Evolutionary conservation across 1,140 invertebrate genomes (phyloP), one percentile per base, ranked within the genome.

Genomic region (Drosophila ironensis): DNA sequence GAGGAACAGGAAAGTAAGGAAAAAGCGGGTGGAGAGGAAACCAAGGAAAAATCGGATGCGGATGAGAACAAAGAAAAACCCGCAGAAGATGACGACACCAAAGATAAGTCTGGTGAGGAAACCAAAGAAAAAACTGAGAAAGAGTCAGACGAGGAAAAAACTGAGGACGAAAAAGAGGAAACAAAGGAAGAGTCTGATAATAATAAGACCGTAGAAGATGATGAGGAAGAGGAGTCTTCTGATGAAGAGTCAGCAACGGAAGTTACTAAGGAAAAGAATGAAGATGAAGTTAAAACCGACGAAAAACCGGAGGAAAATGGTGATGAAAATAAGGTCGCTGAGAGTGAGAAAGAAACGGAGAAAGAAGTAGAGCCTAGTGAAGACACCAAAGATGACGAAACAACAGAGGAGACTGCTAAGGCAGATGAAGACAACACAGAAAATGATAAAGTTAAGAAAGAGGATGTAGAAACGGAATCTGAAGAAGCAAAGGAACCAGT

Each of bases 211-310:
- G 33, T 3, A 17, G 35, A n/a, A 12, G 45, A 48, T 35, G 14
- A 56, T 33, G 11, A 12, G 19, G 33, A 50, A 50, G 22, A 66
- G n/a, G n/a, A n/a, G n/a, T n/a, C n/a, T n/a, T n/a, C n/a, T n/a
- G n/a, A n/a, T n/a, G n/a, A n/a, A n/a, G n/a, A n/a, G 14, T 14
- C 1, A 37, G 14, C 7, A 11, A 30, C 5, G 20, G 20, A 20
- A 2, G 25, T 46, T 6, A 25, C n/a, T 8, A 30, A 60, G 19
- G 38, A 47, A n/a, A 5, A 22, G 20, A 25, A n/a, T n/a, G n/a
- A n/a, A n/a, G n/a, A n/a, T n/a, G n/a, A n/a, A n/a, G n/a, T n/a
- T n/a, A n/a, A n/a, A n/a, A n/a, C n/a, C n/a, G n/a, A n/a, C n/a
- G n/a, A n/a, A n/a, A n/a, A n/a, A n/a, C n/a, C n/a, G n/a, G n/a